These are phyloP conservation scores for Ommatoiulus sabulosus DNA, from an alignment of 2,888 invertebrate genomes.

Conservation along the genomic window DNA sequence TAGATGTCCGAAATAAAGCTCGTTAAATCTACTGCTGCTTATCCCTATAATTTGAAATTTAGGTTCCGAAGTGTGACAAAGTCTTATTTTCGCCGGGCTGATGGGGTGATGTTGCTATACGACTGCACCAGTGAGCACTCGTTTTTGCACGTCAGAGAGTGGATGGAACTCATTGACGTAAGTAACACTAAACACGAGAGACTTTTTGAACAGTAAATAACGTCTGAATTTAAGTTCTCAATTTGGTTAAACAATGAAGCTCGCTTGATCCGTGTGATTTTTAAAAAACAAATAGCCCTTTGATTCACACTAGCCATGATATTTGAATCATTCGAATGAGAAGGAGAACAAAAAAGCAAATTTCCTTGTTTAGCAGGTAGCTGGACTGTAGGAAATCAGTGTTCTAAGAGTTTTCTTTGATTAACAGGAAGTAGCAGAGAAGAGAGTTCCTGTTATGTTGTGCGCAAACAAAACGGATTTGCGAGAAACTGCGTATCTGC, in stretches of 20 bases:
- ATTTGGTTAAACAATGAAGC: too few species aligned
- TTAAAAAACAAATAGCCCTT: too few species aligned
- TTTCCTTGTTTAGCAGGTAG: too few species aligned
- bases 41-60: slow-evolving; percentile 47
- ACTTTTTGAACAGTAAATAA: too few species aligned
- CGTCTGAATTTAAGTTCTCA: too few species aligned
- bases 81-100: slow-evolving; percentile 74
- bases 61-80: slow-evolving; percentile 73
- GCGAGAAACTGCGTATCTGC: slow-evolving; percentile 66
- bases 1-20: neutral
- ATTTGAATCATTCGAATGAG: too few species aligned
- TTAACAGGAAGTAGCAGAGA: slow-evolving; percentile 70
- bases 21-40: neutral
- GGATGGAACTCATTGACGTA: slow-evolving; percentile 73
- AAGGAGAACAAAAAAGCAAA: too few species aligned
- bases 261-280: too few species aligned
- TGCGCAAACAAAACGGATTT: slow-evolving; percentile 74
- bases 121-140: slow-evolving; percentile 74
- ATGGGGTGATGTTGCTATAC: slow-evolving; percentile 74
- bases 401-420: too few species aligned
- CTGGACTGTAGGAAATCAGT: neutral
- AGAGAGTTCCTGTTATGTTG: slow-evolving; percentile 72
- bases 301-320: too few species aligned
- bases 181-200: too few species aligned
- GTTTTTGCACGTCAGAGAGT: slow-evolving; percentile 73